Evolutionary conservation across 2,113 vertebrate species (phyloP), one percentile per base, ranked within the genome.

Genomic region (Rhizomys pruinosus): DNA sequence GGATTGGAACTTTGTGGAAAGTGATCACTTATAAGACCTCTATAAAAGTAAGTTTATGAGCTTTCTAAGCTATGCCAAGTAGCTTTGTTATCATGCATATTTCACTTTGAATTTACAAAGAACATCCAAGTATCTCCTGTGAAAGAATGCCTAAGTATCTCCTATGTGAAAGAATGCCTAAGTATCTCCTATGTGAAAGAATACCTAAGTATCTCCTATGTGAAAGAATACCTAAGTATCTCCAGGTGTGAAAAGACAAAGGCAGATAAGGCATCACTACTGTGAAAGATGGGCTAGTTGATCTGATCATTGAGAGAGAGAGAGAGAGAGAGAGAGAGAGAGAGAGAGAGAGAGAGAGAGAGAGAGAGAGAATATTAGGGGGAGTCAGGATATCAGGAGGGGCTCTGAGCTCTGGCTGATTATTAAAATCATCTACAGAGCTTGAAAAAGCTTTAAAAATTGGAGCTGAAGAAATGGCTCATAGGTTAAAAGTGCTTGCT

Each of bases 51-150:
- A 64, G 77, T 73, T 93, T 88, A 89, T 81, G 69, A 86, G 63
- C 63, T 89, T 61, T 52, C 73, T 42, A 81, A 89, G 15, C 37
- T 93, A 55, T 66, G 25, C 86, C 44, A 89, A 68, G 42, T 78
- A 78, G 66, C 34, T 86, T 76, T 69, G 59, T 47, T 25, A 81
- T 87, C 44, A 15, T 72, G 23, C 57, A 71, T 37, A 87, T 94
- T 47, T 84, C 42, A n/a, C 81, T 95, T 87, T 88, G 39, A 96
- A 94, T 93, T 89, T 72, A 76, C 42, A 89, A 91, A 91, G 74
- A 92, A n/a, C n/a, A n/a, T n/a, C n/a, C n/a, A n/a, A n/a, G n/a
- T n/a, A n/a, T n/a, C n/a, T n/a, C n/a, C n/a, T n/a, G n/a, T n/a
- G n/a, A n/a, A n/a, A n/a, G n/a, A n/a, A n/a, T n/a, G n/a, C n/a